Evolutionary conservation across 2,888 invertebrate genomes (phyloP).

Genomic region (Nemoura dubitans): DNA sequence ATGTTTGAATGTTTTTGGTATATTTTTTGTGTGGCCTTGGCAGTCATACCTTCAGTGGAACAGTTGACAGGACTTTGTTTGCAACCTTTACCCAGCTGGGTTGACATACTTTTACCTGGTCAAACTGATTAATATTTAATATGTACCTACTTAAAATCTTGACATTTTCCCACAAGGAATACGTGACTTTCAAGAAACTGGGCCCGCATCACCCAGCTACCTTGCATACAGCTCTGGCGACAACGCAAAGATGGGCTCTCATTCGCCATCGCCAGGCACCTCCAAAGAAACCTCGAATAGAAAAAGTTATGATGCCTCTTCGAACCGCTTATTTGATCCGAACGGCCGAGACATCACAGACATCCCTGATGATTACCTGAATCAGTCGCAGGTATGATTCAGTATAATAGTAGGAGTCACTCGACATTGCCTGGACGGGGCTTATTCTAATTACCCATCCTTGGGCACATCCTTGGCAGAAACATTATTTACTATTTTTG

Average conservation of each 20-base stretch:
- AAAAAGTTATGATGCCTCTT: constrained; percentile 56
- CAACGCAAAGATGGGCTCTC: constrained; percentile 46
- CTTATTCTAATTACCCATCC: no score
- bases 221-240: constrained; percentile 41
- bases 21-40: no score
- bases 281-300: constrained; percentile 56
- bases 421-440: no score
- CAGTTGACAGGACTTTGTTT: no score
- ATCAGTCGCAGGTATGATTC: constrained; percentile 72
- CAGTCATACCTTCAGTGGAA: no score
- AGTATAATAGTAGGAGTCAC: no score
- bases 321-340: constrained; percentile 55
- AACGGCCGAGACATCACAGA: constrained; percentile 77
- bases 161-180: constrained; percentile 52
- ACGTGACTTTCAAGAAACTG: constrained; percentile 57
- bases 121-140: no score
- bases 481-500: no score
- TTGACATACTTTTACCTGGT: no score
- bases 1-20: no score
- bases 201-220: constrained; percentile 56
- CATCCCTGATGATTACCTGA: constrained; percentile 85
- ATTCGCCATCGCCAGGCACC: constrained; percentile 54
- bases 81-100: no score
- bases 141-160: no score
- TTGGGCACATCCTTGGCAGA: background rate